Base-by-base conservation (phyloP, 2,113 vertebrate species). In the Anolis sagrei region DNA sequence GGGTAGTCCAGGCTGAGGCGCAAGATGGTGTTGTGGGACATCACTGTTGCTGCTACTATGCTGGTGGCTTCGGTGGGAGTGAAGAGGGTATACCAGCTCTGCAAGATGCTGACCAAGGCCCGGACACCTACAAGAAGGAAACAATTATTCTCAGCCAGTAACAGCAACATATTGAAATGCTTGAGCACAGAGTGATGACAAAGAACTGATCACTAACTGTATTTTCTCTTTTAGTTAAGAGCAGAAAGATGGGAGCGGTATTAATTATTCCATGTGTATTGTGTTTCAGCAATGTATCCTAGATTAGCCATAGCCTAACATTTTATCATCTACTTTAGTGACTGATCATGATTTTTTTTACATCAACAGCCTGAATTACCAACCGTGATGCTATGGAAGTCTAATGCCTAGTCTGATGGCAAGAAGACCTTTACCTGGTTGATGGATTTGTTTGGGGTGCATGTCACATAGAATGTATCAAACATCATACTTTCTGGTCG, bases 21-120 rank as follows among this genome's bases (percentile, higher is more conserved):
- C 92, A 99, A 96, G 89, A 99, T 98, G 89, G 98, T 99, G 95
- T 98, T 98, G 95, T 99, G 98, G 89, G 99, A 99, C 94, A 99
- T 99, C 87, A 99, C 98, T 0, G 98, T 98, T 81, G 98, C 98
- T 0, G 99, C 98, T 83, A 99, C 98, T 0, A 99, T 99, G 95
- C 98, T 99, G 88, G 99, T 99, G 92, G 99, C 98, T 94, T 99
- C 99, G 0, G 98, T 99, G 0, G 98, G 99, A 0, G 99, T 99
- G 96, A 99, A 99, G 84, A 99, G 97, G 0, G 98, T 99, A 94
- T 99, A 99, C 99, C 99, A 99, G 95, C 98, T 98, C 95, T 99
- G 99, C 88, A 99, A 89, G 93, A 99, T 99, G 96, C 98, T 99
- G 92, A 99, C 98, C 87, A 99, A 93, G 5, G 99, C 98, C 79